These are phyloP conservation scores for Cettia cetti DNA, from an alignment of 2,113 vertebrate genomes.

Conservation along the genomic window DNA sequence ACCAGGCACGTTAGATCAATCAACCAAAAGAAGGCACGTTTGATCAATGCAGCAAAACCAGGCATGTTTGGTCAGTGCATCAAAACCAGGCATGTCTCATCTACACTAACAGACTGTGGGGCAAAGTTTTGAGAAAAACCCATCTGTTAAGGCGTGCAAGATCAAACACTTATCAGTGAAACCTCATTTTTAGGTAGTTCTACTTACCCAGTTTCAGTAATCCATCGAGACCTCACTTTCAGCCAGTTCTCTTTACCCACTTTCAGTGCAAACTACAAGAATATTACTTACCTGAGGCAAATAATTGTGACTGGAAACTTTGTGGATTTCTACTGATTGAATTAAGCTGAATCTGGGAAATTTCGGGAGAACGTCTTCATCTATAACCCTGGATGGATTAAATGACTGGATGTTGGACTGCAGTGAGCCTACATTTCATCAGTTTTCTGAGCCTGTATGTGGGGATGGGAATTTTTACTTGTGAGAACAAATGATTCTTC, in stretches of 20 bases:
- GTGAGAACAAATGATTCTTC: background rate
- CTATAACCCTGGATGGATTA: background rate
- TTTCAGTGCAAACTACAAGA: background rate
- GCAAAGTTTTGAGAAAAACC: background rate
- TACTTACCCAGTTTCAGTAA: background rate
- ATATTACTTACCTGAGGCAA: background rate
- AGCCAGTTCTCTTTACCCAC: background rate
- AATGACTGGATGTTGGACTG: background rate
- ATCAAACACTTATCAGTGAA: background rate
- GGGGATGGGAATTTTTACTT: background rate
- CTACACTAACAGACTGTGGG: fast-evolving
- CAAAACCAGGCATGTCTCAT: background rate
- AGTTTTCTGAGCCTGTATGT: background rate
- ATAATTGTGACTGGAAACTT: background rate
- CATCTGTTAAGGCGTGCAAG: background rate
- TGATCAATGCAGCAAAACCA: background rate
- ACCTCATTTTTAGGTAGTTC: background rate
- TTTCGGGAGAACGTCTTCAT: background rate
- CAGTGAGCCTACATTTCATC: background rate
- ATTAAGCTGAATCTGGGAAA: background rate
- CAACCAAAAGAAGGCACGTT: background rate
- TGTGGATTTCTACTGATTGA: fast-evolving
- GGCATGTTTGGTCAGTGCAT: fast-evolving
- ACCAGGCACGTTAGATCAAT: background rate
- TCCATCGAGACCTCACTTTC: background rate